phyloP scores from a whole-genome alignment of 2,888 invertebrate genomes.

The Agrochola circellaris region DNA sequence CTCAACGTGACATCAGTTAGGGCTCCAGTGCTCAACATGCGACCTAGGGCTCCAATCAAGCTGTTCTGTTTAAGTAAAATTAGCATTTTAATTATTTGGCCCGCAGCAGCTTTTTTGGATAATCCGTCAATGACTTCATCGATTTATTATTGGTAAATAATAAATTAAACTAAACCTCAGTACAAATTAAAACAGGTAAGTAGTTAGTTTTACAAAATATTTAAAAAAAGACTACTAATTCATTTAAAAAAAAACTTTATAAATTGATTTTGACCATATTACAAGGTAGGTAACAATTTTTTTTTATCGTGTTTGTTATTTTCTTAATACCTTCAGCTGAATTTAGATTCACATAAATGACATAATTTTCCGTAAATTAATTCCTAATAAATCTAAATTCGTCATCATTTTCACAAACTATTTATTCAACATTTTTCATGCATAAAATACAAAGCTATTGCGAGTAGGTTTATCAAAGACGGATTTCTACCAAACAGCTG shows the following conservation, averaged over 20 bases:
- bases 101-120: constrained; percentile 50
- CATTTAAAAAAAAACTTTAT: no score
- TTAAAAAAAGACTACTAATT: no score
- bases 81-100: constrained; percentile 30
- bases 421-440: background rate
- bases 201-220: no score
- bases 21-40: constrained; percentile 94
- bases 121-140: constrained; percentile 45
- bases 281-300: background rate
- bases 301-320: background rate
- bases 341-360: background rate
- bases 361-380: background rate
- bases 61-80: constrained; percentile 91
- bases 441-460: background rate
- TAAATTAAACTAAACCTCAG: background rate
- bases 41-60: constrained; percentile 94
- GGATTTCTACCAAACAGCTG: constrained; percentile 53
- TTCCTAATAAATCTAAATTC: background rate
- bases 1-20: constrained; percentile 96
- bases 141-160: background rate
- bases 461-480: constrained; percentile 20
- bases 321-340: background rate
- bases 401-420: background rate
- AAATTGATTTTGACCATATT: background rate
- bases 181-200: background rate